Percentiles rank a stretch among this genome's conserved stretches.
phyloP scores from a whole-genome alignment of 1,140 invertebrate species.

The Halesus radiatus region DNA sequence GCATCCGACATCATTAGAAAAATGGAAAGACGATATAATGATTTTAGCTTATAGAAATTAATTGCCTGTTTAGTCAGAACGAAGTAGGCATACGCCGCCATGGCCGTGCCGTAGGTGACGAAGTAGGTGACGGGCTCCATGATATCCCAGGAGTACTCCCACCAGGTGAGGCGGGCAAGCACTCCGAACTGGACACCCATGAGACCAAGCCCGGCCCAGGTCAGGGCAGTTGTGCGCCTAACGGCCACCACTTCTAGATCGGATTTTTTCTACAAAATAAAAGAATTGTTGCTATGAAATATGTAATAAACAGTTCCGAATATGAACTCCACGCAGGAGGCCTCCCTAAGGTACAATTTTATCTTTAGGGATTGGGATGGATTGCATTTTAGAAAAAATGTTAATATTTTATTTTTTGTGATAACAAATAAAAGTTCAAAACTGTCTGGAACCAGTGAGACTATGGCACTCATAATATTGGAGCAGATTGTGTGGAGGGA shows the following conservation, averaged over 20 bases:
- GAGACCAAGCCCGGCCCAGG: conserved; percentile 91
- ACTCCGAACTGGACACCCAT: conserved; percentile 99
- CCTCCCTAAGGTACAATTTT: too few species aligned
- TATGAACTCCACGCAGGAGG: too few species aligned
- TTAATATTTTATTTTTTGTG: too few species aligned
- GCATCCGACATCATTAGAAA: too few species aligned
- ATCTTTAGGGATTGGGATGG: too few species aligned
- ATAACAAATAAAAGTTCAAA: too few species aligned
- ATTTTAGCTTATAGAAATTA: conserved; percentile 41
- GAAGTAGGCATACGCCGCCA: conserved; percentile 97
- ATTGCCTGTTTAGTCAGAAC: conserved; percentile 93
- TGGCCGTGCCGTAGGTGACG: conserved; percentile 98
- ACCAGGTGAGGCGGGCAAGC: conserved; percentile 96
- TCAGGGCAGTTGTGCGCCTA: conserved; percentile 81
- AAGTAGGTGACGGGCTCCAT: conserved; percentile 99
- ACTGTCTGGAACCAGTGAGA: too few species aligned
- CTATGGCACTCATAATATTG: too few species aligned
- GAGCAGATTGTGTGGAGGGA: too few species aligned
- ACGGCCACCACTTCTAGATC: conserved; percentile 81
- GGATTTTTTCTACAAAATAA: conserved; percentile 75
- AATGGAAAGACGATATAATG: neutral
- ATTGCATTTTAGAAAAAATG: too few species aligned
- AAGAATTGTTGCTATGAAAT: too few species aligned
- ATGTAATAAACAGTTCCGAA: too few species aligned
- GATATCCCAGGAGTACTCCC: conserved; percentile 99